phyloP scores from a whole-genome alignment of 2,797 vertebrate genomes.

The Labeo calbasu region DNA sequence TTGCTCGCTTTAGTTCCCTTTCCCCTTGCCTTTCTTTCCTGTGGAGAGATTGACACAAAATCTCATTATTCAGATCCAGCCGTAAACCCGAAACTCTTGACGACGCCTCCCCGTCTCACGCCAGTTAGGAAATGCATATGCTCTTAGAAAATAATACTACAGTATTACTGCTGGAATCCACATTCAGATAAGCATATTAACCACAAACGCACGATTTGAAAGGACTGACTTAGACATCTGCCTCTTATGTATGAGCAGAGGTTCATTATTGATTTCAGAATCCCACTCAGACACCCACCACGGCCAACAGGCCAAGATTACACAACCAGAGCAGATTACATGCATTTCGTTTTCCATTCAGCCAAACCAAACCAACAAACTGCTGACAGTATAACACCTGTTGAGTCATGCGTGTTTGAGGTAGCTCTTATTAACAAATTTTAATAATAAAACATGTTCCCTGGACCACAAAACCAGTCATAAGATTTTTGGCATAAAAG shows the following conservation, averaged over 20 bases:
- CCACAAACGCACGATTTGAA: slow-evolving; percentile 15
- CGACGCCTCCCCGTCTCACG: slow-evolving; percentile 9
- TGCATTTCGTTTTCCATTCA: slow-evolving; percentile 28
- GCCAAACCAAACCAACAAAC: slow-evolving; percentile 14
- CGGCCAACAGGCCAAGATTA: slow-evolving; percentile 47
- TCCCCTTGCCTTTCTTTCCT: slow-evolving; percentile 84
- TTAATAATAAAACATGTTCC: too few relatives aligned
- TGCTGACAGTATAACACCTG: slow-evolving; percentile 21
- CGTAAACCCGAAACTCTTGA: slow-evolving; percentile 1
- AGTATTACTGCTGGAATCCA: slow-evolving; percentile 14
- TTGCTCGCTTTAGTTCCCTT: slow-evolving; percentile 73
- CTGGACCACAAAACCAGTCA: too few relatives aligned
- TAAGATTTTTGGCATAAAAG: too few relatives aligned
- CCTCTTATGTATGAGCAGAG: slow-evolving; percentile 32
- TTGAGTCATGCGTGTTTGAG: slow-evolving; percentile 6
- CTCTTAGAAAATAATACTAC: slow-evolving; percentile 16
- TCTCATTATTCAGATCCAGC: slow-evolving; percentile 24
- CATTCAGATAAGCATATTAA: slow-evolving; percentile 30
- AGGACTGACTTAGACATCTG: slow-evolving; percentile 6
- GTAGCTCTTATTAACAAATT: not conserved
- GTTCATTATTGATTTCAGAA: slow-evolving; percentile 54
- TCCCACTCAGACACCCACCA: slow-evolving; percentile 59
- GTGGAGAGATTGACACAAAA: slow-evolving; percentile 62
- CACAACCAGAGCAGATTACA: slow-evolving; percentile 46
- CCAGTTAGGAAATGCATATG: slow-evolving; percentile 1